phyloP scores from a whole-genome alignment of 2,888 invertebrate genomes.

The Eulithis prunata region DNA sequence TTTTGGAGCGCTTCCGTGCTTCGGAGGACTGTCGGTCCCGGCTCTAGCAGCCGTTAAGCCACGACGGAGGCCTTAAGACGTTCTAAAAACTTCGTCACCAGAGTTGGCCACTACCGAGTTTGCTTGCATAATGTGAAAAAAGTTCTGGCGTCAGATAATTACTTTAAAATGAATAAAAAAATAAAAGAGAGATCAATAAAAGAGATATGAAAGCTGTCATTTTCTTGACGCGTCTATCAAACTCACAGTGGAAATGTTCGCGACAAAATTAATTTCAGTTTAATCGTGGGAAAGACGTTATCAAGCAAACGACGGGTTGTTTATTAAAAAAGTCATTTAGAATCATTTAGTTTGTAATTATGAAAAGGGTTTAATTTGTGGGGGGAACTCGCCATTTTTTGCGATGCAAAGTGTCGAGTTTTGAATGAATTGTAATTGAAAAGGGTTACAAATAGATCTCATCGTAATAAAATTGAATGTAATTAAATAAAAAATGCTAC shows the following conservation, averaged over 20 bases:
- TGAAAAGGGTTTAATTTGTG: slow-evolving; percentile 26
- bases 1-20: no score
- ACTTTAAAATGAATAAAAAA: not conserved
- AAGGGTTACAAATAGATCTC: slow-evolving; percentile 19
- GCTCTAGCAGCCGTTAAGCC: no score
- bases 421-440: slow-evolving; percentile 33
- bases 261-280: slow-evolving; percentile 36
- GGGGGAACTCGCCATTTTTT: slow-evolving; percentile 25
- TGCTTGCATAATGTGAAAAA: no score
- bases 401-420: slow-evolving; percentile 25
- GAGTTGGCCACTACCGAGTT: no score
- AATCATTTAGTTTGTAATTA: slow-evolving; percentile 37
- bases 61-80: no score
- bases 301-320: slow-evolving; percentile 27
- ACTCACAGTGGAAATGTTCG: slow-evolving; percentile 23
- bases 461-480: slow-evolving; percentile 26
- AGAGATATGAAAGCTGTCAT: slow-evolving; percentile 32
- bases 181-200: slow-evolving; percentile 30
- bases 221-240: slow-evolving; percentile 33
- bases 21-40: no score
- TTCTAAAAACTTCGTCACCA: no score
- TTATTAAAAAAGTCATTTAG: slow-evolving; percentile 38
- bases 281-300: slow-evolving; percentile 41
- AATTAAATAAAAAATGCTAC: slow-evolving; percentile 13
- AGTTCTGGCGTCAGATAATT: no score